A percentile compares a stretch with the other conserved stretches of the same genome.
Conservation (phyloP, 2,113 vertebrate genomes). For the Accipiter virgatus region DNA sequence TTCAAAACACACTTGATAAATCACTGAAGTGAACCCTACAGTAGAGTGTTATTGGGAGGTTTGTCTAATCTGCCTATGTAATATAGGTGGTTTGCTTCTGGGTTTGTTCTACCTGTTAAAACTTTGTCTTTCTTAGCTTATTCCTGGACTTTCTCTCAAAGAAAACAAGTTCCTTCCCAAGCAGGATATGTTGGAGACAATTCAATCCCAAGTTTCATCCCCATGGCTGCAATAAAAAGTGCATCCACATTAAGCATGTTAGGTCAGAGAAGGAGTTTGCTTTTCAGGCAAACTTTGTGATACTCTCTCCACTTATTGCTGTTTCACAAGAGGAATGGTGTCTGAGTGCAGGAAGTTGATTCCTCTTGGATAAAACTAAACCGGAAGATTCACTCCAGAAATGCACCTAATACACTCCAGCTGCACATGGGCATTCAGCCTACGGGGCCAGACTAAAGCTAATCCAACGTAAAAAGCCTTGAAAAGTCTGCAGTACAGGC, state of each 20-base stretch:
- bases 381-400: background rate
- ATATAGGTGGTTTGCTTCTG: background rate
- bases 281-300: background rate
- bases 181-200: background rate
- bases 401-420: background rate
- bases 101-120: background rate
- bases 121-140: background rate
- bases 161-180: background rate
- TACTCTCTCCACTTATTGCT: background rate
- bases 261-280: background rate
- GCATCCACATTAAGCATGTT: background rate
- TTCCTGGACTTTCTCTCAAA: background rate
- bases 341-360: background rate
- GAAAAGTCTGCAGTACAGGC: background rate
- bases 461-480: background rate
- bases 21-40: background rate
- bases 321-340: background rate
- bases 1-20: background rate
- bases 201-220: background rate
- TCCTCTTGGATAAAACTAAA: background rate
- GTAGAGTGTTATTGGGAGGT: background rate
- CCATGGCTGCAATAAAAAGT: background rate
- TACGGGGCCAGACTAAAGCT: background rate
- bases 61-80: background rate
- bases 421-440: background rate